Percentiles rank a stretch among this genome's conserved stretches.
Conservation (phyloP, 2,113 vertebrate species). For the Cygnus atratus region DNA sequence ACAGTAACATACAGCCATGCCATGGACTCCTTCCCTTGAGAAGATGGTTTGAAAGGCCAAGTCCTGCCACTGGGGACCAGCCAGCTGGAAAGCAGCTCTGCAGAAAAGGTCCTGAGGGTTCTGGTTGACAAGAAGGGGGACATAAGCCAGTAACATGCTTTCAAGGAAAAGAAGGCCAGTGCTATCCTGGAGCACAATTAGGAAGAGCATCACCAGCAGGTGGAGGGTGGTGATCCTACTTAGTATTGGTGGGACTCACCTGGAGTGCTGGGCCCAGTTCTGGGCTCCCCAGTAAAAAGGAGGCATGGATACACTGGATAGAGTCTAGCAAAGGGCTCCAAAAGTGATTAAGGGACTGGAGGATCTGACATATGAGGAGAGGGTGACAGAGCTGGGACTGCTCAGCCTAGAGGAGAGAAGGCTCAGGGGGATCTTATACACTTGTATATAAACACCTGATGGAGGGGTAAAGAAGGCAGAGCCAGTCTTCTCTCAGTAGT, state of each 20-base stretch:
- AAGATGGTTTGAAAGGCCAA: background rate
- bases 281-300: background rate
- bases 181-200: background rate
- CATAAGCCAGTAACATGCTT: background rate
- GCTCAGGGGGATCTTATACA: background rate
- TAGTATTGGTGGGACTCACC: background rate
- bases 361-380: background rate
- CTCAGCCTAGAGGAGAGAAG: background rate
- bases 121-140: background rate
- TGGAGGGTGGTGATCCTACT: background rate
- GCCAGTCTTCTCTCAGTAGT: background rate
- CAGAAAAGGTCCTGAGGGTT: background rate
- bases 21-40: background rate
- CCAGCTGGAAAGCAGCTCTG: background rate
- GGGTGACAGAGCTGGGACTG: background rate
- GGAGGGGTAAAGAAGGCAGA: background rate
- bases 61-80: background rate
- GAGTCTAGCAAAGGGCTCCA: background rate
- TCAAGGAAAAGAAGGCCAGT: background rate
- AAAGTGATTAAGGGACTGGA: background rate
- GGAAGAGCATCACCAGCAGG: background rate
- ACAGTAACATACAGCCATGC: background rate
- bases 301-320: background rate
- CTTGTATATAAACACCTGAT: background rate
- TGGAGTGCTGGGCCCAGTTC: background rate